Conservation (phyloP, 2,888 invertebrate species). For the Apamea epomidion region DNA sequence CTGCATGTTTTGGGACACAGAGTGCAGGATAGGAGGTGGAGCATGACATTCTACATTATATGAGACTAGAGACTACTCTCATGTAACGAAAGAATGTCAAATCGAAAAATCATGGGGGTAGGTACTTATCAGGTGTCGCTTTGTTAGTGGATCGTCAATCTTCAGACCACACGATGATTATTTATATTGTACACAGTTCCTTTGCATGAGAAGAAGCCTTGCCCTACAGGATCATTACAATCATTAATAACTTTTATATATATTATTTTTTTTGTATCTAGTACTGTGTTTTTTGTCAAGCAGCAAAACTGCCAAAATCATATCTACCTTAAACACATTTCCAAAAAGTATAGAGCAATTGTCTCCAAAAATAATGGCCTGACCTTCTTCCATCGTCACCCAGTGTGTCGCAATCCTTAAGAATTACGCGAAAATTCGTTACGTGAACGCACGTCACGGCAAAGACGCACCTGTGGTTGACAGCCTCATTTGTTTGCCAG, state of each 20-base stretch:
- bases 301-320: background rate
- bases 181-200: background rate
- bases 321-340: background rate
- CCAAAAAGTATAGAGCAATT: slow-evolving; percentile 19
- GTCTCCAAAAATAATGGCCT: slow-evolving; percentile 20
- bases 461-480: slow-evolving; percentile 85
- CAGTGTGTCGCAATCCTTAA: slow-evolving; percentile 59
- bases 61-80: too few relatives aligned
- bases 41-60: too few relatives aligned
- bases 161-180: background rate
- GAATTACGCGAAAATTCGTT: slow-evolving; percentile 79
- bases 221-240: background rate
- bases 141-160: background rate
- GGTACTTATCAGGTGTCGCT: background rate
- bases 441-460: slow-evolving; percentile 71
- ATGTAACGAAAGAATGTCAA: background rate
- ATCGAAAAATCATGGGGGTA: background rate
- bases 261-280: background rate
- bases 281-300: too few relatives aligned
- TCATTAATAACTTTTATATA: background rate
- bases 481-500: slow-evolving; percentile 84
- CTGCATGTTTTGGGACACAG: too few relatives aligned
- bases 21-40: too few relatives aligned
- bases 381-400: slow-evolving; percentile 7
- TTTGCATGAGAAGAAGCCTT: background rate